These are phyloP conservation scores for Xylophagus ater DNA, from an alignment of 2,888 invertebrate species.

Conservation along the genomic window DNA sequence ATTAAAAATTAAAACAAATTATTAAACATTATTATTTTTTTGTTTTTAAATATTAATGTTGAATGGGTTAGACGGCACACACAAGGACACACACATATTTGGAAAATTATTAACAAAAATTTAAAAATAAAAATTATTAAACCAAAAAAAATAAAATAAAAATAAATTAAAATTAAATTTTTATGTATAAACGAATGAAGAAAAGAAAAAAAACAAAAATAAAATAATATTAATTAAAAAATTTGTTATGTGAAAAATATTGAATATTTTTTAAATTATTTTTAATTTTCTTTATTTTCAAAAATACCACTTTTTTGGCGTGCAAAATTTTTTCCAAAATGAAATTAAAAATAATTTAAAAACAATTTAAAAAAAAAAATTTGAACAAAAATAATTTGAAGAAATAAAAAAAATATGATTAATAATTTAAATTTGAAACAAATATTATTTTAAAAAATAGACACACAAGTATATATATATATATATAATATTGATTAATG, in stretches of 20 bases:
- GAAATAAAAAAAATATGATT: neutral
- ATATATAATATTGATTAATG: constrained; percentile 16
- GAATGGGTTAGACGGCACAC: constrained; percentile 33
- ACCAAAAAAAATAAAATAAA: constrained; percentile 4
- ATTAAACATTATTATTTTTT: constrained; percentile 6
- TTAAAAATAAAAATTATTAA: constrained; percentile 2
- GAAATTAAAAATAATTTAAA: neutral
- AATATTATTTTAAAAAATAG: constrained; percentile 13
- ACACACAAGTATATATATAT: constrained; percentile 18
- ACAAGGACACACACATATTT: constrained; percentile 30
- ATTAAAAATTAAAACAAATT: constrained; percentile 22
- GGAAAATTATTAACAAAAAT: constrained; percentile 10
- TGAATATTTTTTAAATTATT: too few relatives aligned
- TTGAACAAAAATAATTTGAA: constrained; percentile 12
- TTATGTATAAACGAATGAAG: constrained; percentile 7
- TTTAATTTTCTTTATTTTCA: neutral
- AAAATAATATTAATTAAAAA: neutral
- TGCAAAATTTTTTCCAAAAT: neutral
- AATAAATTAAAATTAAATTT: neutral
- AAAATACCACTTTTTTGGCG: neutral
- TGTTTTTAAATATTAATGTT: constrained; percentile 7
- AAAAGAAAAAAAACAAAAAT: constrained; percentile 4
- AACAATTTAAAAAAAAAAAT: constrained; percentile 16
- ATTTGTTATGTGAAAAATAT: too few relatives aligned
- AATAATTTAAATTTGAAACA: constrained; percentile 3